Evolutionary conservation across 1,140 invertebrate species (phyloP), one percentile per base, ranked within the genome.

Genomic region (Whitmania pigra): DNA sequence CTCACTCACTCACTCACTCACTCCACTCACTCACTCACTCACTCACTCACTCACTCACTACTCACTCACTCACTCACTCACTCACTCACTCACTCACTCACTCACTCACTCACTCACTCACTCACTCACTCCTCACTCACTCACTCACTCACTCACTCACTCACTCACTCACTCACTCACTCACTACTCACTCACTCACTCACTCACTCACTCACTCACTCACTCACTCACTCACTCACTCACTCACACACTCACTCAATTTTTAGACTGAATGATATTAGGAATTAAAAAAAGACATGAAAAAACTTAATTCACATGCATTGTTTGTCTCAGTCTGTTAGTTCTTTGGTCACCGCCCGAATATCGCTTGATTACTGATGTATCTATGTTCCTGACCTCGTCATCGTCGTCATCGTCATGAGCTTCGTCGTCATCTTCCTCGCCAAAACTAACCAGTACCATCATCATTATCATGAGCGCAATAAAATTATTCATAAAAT

Each of bases 101-200:
- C 60, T 72, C 60, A 67, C 71, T 72, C 71, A 72, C 71, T 72
- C 71, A 72, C 71, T 72, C 71, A 72, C 54, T 72, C n/a, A n/a
- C n/a, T n/a, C n/a, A n/a, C n/a, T n/a, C n/a, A n/a, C n/a, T n/a
- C n/a, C n/a, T n/a, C 71, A 72, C 71, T 72, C 71, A 72, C 71
- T 72, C 71, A 68, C 60, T 67, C 71, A 72, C 71, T 72, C 71
- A 72, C 60, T 67, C 71, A 67, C 60, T 72, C 60, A 67, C 71
- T 29, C 55, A 69, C 60, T 69, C 71, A 72, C 71, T 67, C 71
- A 67, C 60, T n/a, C n/a, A n/a, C n/a, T n/a, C n/a, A n/a, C n/a
- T n/a, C n/a, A n/a, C n/a, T n/a, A n/a, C n/a, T 72, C 71, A 72
- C 71, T 67, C 71, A 67, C 55, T 72, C 71, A 72, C 55, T 67